A percentile compares a stretch with the other conserved stretches of the same genome.
phyloP scores from a whole-genome alignment of 2,113 vertebrate species.

The Takifugu bimaculatus region DNA sequence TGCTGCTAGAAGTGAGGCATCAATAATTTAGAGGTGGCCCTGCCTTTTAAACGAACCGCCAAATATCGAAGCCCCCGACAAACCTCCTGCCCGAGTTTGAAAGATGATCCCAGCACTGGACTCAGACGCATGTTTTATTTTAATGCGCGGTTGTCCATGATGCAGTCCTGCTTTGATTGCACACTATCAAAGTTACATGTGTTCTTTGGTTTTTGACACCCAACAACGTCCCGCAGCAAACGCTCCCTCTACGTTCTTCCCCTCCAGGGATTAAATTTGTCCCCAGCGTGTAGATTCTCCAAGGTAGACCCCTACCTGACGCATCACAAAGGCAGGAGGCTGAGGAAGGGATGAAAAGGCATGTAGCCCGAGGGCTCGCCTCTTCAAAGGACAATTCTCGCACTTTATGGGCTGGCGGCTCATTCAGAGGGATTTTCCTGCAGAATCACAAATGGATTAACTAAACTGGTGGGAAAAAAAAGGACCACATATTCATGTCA shows the following conservation, averaged over 20 bases:
- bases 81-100: too few species aligned
- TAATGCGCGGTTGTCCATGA: background rate
- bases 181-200: background rate
- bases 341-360: slow-evolving; percentile 18
- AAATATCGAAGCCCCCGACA: too few species aligned
- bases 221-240: background rate
- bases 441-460: slow-evolving; percentile 39
- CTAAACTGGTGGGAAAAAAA: slow-evolving; percentile 6
- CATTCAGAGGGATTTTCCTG: slow-evolving; percentile 11
- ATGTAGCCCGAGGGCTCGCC: slow-evolving; percentile 18
- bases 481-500: slow-evolving; percentile 36
- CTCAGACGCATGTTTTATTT: too few species aligned
- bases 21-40: too few species aligned
- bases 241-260: background rate
- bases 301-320: slow-evolving; percentile 32
- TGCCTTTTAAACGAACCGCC: too few species aligned
- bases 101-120: too few species aligned
- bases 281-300: background rate
- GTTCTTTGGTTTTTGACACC: background rate
- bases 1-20: too few species aligned
- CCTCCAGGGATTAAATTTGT: slow-evolving; percentile 16
- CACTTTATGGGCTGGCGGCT: background rate
- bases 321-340: slow-evolving; percentile 34
- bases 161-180: background rate
- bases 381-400: slow-evolving; percentile 36